Evolutionary conservation across 2,888 invertebrate species (phyloP), one percentile per base, ranked within the genome.

Genomic region (Gymnocheta viridis): DNA sequence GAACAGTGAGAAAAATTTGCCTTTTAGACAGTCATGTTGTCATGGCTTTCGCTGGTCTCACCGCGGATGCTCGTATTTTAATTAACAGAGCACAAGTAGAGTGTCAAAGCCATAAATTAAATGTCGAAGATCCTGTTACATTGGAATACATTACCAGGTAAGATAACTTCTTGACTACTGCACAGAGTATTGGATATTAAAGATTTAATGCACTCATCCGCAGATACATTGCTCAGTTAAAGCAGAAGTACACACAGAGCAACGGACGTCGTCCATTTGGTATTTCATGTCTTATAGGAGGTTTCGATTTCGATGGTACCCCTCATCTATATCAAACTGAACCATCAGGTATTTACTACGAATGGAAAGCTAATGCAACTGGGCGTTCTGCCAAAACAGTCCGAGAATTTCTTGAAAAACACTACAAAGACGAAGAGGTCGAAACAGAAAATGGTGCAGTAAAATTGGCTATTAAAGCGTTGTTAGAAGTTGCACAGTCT

Each of bases 321-420:
- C 98, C 99, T 44, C 98, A 98, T 93, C 93, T 99, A 60, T 99
- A 98, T 93, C 99, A 99, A 93, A 99, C 99, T 38, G 99, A 99
- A 92, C 99, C 99, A 6, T 99, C 99, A 70, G 99, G 99, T 82
- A 98, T 99, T 88, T 99, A 98, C 92, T 99, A 99, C 91, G 99
- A 99, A 92, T 99, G 99, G 98, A 98, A 98, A 93, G 99, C 99
- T 1, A 99, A 99, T 93, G 99, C 99, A 10, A 99, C 99, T 73
- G 99, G 99, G 3, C 95, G 99, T 87, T 98, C 98, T 87, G 99
- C 99, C 2, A 99, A 99, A 92, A 98, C 99, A 35, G 99, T 97
- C 0, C 94, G 98, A 82, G 99, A 99, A 93, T 99, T 98, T 92
- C 94, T 99, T 87, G 99, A 99, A 92, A 99, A 99, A 91, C 97